These are phyloP conservation scores for Rhynchonycteris naso DNA, from an alignment of 2,797 vertebrate genomes.

Conservation along the genomic window DNA sequence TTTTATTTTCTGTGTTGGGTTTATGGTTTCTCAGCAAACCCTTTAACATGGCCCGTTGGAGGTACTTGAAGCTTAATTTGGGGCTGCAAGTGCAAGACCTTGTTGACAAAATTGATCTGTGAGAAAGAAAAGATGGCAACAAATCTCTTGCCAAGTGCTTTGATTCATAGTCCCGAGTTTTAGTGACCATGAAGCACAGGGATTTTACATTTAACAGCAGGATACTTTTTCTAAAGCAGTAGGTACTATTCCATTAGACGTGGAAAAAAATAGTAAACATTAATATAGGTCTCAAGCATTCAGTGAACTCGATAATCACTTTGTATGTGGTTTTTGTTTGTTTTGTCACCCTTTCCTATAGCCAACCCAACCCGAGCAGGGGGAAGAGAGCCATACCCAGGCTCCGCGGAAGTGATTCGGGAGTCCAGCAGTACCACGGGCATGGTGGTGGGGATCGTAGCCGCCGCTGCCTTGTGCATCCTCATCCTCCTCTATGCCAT, in stretches of 20 bases:
- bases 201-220: neutral
- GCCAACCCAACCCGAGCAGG: slow-evolving; percentile 95
- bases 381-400: slow-evolving; percentile 89
- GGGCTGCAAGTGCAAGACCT: neutral
- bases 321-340: slow-evolving; percentile 62
- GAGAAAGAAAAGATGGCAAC: neutral
- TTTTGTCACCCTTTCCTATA: slow-evolving; percentile 83
- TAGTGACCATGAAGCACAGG: neutral
- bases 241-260: neutral
- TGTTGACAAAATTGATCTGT: neutral
- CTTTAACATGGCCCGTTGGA: neutral
- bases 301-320: slow-evolving; percentile 69
- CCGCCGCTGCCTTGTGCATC: slow-evolving; percentile 96
- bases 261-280: neutral
- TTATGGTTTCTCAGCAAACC: neutral
- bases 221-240: fast-evolving
- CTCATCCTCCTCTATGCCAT: slow-evolving; percentile 99
- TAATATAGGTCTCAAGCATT: neutral
- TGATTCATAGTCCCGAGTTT: neutral
- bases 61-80: neutral
- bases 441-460: slow-evolving; percentile 99
- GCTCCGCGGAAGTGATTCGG: slow-evolving; percentile 93
- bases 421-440: slow-evolving; percentile 98
- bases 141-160: neutral
- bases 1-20: neutral